Evolutionary conservation across 2,888 invertebrate species (phyloP).

Genomic region (Tinea trinotella): DNA sequence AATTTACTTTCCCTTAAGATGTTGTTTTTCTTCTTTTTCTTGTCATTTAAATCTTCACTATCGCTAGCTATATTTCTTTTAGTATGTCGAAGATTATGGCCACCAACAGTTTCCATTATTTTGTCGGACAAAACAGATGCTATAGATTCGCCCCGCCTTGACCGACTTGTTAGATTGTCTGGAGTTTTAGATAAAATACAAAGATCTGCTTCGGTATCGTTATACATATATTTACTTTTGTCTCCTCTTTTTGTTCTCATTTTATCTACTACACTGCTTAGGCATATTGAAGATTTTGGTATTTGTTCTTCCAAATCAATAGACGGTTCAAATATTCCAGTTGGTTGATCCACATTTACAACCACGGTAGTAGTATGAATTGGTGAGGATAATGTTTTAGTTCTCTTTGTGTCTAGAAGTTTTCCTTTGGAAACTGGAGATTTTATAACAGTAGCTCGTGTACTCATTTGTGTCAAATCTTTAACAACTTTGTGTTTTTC

Average conservation of each 20-base stretch:
- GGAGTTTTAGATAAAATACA: slow-evolving; percentile 55
- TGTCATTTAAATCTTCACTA: slow-evolving; percentile 49
- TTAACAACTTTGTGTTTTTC: slow-evolving; percentile 44
- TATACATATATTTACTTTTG: slow-evolving; percentile 30
- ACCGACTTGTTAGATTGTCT: slow-evolving; percentile 47
- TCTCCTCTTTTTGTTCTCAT: slow-evolving; percentile 41
- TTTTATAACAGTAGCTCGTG: slow-evolving; percentile 71
- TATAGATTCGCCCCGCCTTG: slow-evolving; percentile 60
- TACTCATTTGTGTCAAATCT: slow-evolving; percentile 46
- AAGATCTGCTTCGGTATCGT: slow-evolving; percentile 56
- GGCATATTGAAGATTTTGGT: slow-evolving; percentile 70
- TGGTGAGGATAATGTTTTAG: slow-evolving; percentile 39
- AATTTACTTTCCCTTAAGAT: slow-evolving; percentile 63
- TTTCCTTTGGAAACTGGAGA: slow-evolving; percentile 69
- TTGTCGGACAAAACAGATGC: slow-evolving; percentile 65
- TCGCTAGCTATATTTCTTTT: slow-evolving; percentile 56
- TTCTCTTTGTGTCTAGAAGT: slow-evolving; percentile 58
- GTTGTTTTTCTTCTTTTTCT: slow-evolving; percentile 58
- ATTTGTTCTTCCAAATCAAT: slow-evolving; percentile 78
- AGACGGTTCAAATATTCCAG: slow-evolving; percentile 80
- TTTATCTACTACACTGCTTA: slow-evolving; percentile 52
- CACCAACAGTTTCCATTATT: slow-evolving; percentile 55
- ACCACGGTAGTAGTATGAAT: slow-evolving; percentile 45
- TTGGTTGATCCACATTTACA: slow-evolving; percentile 69
- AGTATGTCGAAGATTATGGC: slow-evolving; percentile 58